Conservation (phyloP, 2,797 vertebrate species). For the Argyrosomus regius region DNA sequence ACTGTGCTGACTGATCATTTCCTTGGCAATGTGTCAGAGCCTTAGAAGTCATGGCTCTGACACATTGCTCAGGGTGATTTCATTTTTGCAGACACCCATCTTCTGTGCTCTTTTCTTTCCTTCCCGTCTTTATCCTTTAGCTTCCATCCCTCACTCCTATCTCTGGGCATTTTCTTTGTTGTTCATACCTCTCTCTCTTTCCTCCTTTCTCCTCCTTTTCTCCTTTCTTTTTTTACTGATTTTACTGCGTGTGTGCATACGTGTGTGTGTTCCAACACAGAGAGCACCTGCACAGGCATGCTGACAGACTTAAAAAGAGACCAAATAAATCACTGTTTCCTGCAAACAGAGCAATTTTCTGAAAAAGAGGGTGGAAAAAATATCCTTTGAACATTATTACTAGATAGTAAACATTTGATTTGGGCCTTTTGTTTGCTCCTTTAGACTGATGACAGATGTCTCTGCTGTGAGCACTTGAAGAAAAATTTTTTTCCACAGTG, state of each 20-base stretch:
- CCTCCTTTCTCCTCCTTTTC: conserved; percentile 41
- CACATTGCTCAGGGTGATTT: conserved; percentile 71
- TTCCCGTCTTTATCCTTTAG: conserved; percentile 36
- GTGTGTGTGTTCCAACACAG: conserved; percentile 46
- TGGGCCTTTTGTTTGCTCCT: conserved; percentile 27
- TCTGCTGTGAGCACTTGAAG: conserved; percentile 11
- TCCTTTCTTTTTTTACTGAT: conserved; percentile 22
- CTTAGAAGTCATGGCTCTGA: conserved; percentile 68
- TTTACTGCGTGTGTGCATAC: conserved; percentile 24
- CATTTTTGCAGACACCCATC: conserved; percentile 68
- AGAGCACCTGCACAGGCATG: conserved; percentile 67
- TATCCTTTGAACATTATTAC: conserved; percentile 63
- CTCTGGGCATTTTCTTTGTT: conserved; percentile 73
- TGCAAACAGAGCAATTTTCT: conserved; percentile 68
- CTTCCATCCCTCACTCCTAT: conserved; percentile 55
- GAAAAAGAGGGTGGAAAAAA: conserved; percentile 29
- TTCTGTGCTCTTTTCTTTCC: conserved; percentile 53
- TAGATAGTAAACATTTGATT: conserved; percentile 50
- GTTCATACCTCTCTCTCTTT: conserved; percentile 48
- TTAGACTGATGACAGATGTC: conserved; percentile 46
- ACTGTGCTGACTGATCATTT: conserved; percentile 79
- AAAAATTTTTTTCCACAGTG: background rate
- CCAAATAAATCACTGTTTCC: conserved; percentile 71
- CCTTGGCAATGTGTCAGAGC: conserved; percentile 65
- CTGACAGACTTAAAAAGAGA: conserved; percentile 65